These are phyloP conservation scores for Actinemys pallida DNA, from an alignment of 2,113 vertebrate species.

Conservation along the genomic window DNA sequence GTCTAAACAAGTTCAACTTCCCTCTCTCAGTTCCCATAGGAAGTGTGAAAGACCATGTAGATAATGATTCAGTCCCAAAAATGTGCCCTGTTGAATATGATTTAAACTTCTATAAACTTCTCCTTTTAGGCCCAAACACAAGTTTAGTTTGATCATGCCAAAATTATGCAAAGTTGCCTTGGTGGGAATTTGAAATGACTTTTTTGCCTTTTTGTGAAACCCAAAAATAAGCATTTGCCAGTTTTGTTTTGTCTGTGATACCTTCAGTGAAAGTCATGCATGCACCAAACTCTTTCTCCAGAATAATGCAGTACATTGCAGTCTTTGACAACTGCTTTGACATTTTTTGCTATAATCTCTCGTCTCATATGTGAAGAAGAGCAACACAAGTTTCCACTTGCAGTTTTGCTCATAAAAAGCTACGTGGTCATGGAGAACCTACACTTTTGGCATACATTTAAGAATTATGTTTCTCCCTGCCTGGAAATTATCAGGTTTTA, in stretches of 20 bases:
- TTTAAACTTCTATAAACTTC: not conserved
- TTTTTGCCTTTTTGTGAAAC: not conserved
- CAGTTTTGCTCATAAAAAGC: constrained; percentile 16
- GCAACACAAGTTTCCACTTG: not conserved
- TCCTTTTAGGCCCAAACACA: not conserved
- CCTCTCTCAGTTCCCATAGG: rapidly evolving
- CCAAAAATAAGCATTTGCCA: not conserved
- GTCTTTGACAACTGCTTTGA: not conserved
- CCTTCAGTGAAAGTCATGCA: not conserved
- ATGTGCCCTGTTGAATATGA: not conserved
- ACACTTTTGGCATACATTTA: constrained; percentile 13
- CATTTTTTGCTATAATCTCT: not conserved
- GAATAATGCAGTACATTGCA: not conserved
- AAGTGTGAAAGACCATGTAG: not conserved
- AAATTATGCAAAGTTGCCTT: not conserved
- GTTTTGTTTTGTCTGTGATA: not conserved
- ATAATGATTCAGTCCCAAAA: not conserved
- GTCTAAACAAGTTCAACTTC: not conserved
- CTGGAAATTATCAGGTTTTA: constrained; percentile 52
- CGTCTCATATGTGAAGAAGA: not conserved
- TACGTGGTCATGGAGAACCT: not conserved
- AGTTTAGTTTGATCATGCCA: not conserved
- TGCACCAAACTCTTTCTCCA: not conserved
- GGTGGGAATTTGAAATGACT: rapidly evolving
- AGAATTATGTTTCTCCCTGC: not conserved